Base-by-base conservation (phyloP, 2,797 vertebrate genomes). In the Buceros bicornis region DNA sequence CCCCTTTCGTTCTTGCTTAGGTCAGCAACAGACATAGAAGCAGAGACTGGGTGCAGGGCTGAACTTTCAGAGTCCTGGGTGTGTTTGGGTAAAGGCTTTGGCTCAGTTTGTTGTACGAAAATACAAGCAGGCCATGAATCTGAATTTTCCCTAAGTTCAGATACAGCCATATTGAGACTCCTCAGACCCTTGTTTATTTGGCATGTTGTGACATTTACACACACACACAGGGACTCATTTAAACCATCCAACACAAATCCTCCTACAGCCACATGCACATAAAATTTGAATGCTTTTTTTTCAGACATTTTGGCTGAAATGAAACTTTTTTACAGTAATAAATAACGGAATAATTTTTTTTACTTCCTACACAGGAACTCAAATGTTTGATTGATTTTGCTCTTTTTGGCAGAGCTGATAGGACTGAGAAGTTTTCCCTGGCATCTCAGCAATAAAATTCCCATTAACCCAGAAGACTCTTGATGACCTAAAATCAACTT, bases 261-360 rank as follows among this genome's bases (percentile, higher is more conserved):
- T 96, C 31, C 92, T 96, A 37, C 93, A 90, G 92, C 92, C 93
- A 85, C 96, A 97, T 96, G 80, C 10, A 0, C 89, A 94, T 96
- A 95, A 93, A 96, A 95, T 91, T 89, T 83, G 70, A 95, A 92
- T 87, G 67, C 61, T 91, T 90, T 94, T 95, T 95, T 94, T 95
- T 60, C 82, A 92, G 86, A 64, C 22, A 10, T 89, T 82, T 97
- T 96, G 90, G 94, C 93, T 96, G 93, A 96, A 94, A 95, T 66
- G 12, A 91, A 89, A 86, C 81, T 85, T 92, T 92, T 96, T 95
- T 79, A 70, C 69, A 87, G 93, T 96, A 95, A 97, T 97, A 98
- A 98, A 97, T 97, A 97, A 94, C 89, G 87, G 82, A 93, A 93
- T 90, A 95, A 95, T 97, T 97, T 96, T 97, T 94, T 94, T 97